Evolutionary conservation across 2,888 invertebrate species (phyloP), one percentile per base, ranked within the genome.

Genomic region (Siphonodentalium dalli): DNA sequence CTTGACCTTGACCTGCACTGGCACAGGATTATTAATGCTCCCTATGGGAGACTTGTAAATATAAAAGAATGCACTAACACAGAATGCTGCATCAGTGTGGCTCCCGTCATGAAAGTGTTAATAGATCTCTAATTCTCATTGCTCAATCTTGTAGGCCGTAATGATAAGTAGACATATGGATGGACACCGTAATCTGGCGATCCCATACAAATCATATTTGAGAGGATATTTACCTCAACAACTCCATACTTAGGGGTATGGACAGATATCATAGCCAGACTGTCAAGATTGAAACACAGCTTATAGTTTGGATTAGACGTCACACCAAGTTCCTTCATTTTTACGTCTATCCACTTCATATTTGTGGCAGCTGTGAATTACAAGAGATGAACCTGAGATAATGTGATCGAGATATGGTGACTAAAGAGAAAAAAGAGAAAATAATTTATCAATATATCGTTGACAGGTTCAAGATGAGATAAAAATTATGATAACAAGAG

Each of bases 331-430:
- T 96, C 83, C 56, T 90, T 88, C 95, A 98, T 95, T 83, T 97
- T 97, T 74, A 95, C 94, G 70, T 95, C 92, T 38, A 98, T 96
- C 96, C 96, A 97, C 74, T 93, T 94, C 95, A 97, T 96, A 58
- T 92, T 91, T 0, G 97, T 97, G 0, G 97, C 97, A 3, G 97
- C 83, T 83, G 65, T 13, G 69, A 66, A n/a, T 15, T 31, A 28
- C 21, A 20, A 29, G 13, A 34, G n/a, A 49, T 9, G n/a, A n/a
- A n/a, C n/a, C n/a, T n/a, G 21, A 3, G 23, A 33, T n/a, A 33
- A 33, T 33, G 3, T 4, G n/a, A 3, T 33, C 3, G 15, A 2
- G 4, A 15, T 15, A 33, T n/a, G n/a, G n/a, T 4, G 15, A 33
- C 4, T 33, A n/a, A 15, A 33, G 15, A 4, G 2, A 33, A 15